Percentiles rank a stretch among this genome's conserved stretches.
phyloP scores from a whole-genome alignment of 2,797 vertebrate species.

The Lithobates sylvaticus region DNA sequence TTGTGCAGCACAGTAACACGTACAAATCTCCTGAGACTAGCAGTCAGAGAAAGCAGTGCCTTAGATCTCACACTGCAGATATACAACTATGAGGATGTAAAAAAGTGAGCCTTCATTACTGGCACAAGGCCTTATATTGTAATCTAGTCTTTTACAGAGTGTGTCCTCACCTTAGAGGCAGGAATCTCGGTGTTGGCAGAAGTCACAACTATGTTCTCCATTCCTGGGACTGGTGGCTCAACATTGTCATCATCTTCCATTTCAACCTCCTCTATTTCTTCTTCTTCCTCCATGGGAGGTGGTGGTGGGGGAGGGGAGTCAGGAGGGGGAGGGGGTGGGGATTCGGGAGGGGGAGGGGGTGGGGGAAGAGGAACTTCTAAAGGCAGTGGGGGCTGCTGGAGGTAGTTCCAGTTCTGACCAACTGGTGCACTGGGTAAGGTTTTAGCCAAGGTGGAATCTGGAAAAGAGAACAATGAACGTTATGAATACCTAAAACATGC shows the following conservation, averaged over 20 bases:
- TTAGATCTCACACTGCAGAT: too few species aligned
- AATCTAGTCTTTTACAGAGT: too few species aligned
- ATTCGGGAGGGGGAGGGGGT: conserved; percentile 80
- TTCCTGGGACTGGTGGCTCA: conserved; percentile 95
- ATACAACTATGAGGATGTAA: not conserved
- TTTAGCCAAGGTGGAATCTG: not conserved
- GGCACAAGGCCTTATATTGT: too few species aligned
- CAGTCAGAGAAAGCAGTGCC: too few species aligned
- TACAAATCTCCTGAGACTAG: too few species aligned
- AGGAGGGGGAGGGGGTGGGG: conserved; percentile 66
- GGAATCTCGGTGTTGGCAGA: conserved; percentile 69
- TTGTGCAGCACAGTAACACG: too few species aligned
- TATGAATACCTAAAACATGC: not conserved
- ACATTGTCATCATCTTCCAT: conserved; percentile 92
- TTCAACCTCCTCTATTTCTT: conserved; percentile 97
- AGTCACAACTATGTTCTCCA: conserved; percentile 85
- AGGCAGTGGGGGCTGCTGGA: conserved; percentile 82
- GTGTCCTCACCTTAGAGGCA: conserved; percentile 77
- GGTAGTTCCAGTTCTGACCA: conserved; percentile 79
- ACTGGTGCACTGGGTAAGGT: conserved; percentile 73
- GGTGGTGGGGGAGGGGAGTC: conserved; percentile 80
- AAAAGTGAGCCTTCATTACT: too few species aligned
- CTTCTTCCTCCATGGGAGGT: conserved; percentile 87
- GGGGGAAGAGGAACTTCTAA: conserved; percentile 86
- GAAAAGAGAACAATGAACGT: not conserved